Base-by-base conservation (phyloP, 2,113 vertebrate genomes). In the Dasypus novemcinctus region DNA sequence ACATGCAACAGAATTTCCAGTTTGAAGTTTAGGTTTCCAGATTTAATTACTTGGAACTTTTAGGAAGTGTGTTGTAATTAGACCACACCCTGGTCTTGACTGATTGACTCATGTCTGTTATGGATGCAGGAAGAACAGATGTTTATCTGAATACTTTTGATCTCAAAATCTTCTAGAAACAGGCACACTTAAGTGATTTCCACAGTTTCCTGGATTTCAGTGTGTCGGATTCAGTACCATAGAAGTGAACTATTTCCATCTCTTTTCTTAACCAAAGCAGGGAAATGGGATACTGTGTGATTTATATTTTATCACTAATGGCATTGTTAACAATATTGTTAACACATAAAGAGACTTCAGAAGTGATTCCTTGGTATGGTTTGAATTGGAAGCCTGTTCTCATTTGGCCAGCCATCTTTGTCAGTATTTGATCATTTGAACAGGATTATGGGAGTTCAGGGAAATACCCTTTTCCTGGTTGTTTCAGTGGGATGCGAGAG, bases 71-170 rank as follows among this genome's bases (percentile, higher is more conserved):
- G 84, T 94, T 97, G 75, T 95, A 97, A 90, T 94, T 91, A 95
- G 41, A 5, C 31, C 76, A 59, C 21, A 64, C 52, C 61, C 29
- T 86, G 61, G n/a, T 74, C 85, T 63, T 6, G 27, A 41, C 88
- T 96, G 96, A 95, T 95, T 95, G 95, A 69, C 95, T 82, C 31
- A 8, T 6, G 54, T 91, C 91, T 96, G 29, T 85, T 87, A 75
- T 14, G 59, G 83, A 93, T 95, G 33, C 91, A 90, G 95, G 87
- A 96, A 97, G 89, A 59, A 52, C 91, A 82, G 94, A 75, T 97
- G 94, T 63, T 96, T 97, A 96, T 98, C 96, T 81, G 59, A 93
- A 94, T 31, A 61, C 61, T 57, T 97, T 97, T 97, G 94, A 98
- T 97, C 96, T 97, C 66, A 61, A 63, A 92, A 96, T 97, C 97